Base-by-base conservation (phyloP, 2,888 invertebrate genomes). In the Ernsta delagoae region DNA sequence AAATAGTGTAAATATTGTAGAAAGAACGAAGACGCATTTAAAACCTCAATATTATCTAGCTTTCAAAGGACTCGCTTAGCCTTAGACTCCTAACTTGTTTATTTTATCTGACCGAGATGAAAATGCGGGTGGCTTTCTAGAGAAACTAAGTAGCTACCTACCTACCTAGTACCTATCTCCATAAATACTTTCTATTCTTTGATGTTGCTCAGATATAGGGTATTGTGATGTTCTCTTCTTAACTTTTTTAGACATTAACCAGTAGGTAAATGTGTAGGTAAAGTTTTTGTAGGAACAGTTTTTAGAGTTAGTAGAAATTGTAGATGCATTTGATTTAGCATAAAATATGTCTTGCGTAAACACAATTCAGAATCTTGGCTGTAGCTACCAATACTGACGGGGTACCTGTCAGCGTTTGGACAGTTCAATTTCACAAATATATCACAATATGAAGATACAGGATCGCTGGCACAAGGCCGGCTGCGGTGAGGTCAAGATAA, bases 391-490 rank as follows among this genome's bases (percentile, higher is more conserved):
- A 48, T 54, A n/a, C 41, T 45, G 24, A 9, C 31, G 31, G 24
- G 39, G 16, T 65, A 54, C 67, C 60, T 67, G 67, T 54, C 67
- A 43, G 50, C 60, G 45, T 39, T 43, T 56, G 53, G 67, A 67
- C 67, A 56, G 54, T 54, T 12, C 67, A 67, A 67, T 67, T 67
- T 67, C 54, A 67, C 54, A 67, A 61, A 61, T 67, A 67, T 67
- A 61, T 67, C 67, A 67, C 60, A 67, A 67, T 54, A 60, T 66
- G 59, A 66, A 65, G 59, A 66, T 61, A 67, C 67, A 67, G 24
- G 45, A 60, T 65, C 54, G 67, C 54, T 67, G 67, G 67, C 67
- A 66, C 59, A 16, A 54, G 43, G 41, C 16, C 16, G 60, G 43
- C n/a, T 34, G 60, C 67, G 43, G 60, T 59, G 8, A 39, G 65